phyloP scores from a whole-genome alignment of 2,113 vertebrate species.

The Pipa parva region DNA sequence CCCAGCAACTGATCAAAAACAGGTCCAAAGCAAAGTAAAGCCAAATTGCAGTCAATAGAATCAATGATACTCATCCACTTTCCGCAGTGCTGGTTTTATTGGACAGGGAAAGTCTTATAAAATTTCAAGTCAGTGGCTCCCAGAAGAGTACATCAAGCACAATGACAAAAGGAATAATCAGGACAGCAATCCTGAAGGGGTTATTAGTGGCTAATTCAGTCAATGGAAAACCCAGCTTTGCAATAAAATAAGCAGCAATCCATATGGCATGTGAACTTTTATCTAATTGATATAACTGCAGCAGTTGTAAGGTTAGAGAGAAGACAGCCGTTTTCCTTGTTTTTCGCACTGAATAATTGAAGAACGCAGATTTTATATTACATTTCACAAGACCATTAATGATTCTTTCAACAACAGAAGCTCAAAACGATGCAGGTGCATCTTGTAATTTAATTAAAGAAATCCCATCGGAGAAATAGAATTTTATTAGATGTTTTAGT shows the following conservation, averaged over 20 bases:
- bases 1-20: too few relatives aligned
- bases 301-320: constrained; percentile 1
- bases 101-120: too few relatives aligned
- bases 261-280: constrained; percentile 14
- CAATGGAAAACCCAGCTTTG: constrained; percentile 12
- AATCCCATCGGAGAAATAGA: constrained; percentile 24
- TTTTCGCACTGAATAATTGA: constrained; percentile 33
- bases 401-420: constrained; percentile 29
- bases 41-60: too few relatives aligned
- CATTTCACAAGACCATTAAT: constrained; percentile 24
- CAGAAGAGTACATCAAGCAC: too few relatives aligned
- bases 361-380: constrained; percentile 33
- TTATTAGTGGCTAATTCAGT: not conserved
- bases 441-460: constrained; percentile 37
- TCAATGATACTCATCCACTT: too few relatives aligned
- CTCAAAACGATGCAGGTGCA: not conserved
- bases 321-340: not conserved
- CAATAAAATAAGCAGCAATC: constrained; percentile 8
- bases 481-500: constrained; percentile 15
- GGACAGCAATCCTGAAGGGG: too few relatives aligned
- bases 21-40: too few relatives aligned
- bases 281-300: constrained; percentile 22
- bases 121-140: too few relatives aligned
- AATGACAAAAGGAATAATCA: too few relatives aligned
- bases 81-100: too few relatives aligned